Conservation (phyloP, 2,797 vertebrate genomes). For the Myripristis murdjan region DNA sequence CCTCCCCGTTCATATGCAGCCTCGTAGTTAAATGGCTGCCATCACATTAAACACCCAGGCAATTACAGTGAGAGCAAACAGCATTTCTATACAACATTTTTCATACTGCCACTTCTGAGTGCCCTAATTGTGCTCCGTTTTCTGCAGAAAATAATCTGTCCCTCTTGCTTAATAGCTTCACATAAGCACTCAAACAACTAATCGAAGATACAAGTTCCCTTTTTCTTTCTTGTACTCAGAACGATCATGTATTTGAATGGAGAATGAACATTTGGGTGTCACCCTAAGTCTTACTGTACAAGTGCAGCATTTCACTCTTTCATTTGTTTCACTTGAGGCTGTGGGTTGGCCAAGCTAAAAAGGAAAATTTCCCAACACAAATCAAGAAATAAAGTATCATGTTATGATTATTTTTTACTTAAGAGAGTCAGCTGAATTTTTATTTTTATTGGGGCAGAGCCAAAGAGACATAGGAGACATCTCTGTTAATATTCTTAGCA, state of each 20-base stretch:
- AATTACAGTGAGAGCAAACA: conserved; percentile 68
- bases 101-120: conserved; percentile 57
- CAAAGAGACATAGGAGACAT: conserved; percentile 12
- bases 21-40: conserved; percentile 57
- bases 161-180: conserved; percentile 31
- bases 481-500: conserved; percentile 35
- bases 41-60: conserved; percentile 55
- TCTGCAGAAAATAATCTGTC: conserved; percentile 54
- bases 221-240: conserved; percentile 28
- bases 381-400: conserved; percentile 64
- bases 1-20: conserved; percentile 32
- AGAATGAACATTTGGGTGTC: conserved; percentile 30
- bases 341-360: conserved; percentile 37
- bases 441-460: conserved; percentile 14
- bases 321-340: conserved; percentile 25
- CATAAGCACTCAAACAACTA: conserved; percentile 41
- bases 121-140: conserved; percentile 53
- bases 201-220: conserved; percentile 44
- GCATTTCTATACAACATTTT: conserved; percentile 49
- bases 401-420: conserved; percentile 56
- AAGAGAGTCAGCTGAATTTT: conserved; percentile 34
- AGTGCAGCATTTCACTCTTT: conserved; percentile 1
- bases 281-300: conserved; percentile 17
- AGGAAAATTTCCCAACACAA: conserved; percentile 36
- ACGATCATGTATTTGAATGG: conserved; percentile 38